Conservation (phyloP, 35 echinoderm and acorn worm species). For the Hemicentrotus pulcherrimus region DNA sequence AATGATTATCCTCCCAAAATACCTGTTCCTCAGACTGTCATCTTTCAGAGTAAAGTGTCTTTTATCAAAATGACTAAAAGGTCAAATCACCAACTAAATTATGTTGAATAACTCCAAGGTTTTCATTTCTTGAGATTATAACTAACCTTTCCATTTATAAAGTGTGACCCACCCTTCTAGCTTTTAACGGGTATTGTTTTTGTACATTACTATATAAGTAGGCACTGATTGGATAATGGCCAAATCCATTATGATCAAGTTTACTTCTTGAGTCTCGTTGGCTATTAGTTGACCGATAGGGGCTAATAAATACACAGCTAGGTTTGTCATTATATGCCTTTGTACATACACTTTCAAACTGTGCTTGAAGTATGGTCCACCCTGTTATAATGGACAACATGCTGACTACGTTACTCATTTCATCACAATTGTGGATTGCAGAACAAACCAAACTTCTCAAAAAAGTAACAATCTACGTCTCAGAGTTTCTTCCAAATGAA, state of each 20-base stretch:
- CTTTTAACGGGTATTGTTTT: background rate
- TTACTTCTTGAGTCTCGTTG: background rate
- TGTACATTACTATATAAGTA: background rate
- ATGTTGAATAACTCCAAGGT: no score
- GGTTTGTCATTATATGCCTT: background rate
- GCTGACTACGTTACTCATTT: background rate
- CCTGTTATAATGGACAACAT: background rate
- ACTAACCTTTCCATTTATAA: no score
- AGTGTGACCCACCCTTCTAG: no score
- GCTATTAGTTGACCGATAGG: background rate
- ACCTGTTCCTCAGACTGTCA: no score
- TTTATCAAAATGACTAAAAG: no score
- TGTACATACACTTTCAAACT: background rate
- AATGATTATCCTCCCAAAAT: background rate
- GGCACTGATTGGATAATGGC: background rate
- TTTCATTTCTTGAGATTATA: no score
- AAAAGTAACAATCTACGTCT: background rate
- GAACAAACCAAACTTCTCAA: background rate
- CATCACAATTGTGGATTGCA: background rate
- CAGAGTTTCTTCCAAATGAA: background rate
- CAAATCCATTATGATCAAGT: background rate
- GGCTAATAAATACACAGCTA: background rate
- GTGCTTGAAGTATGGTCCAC: background rate
- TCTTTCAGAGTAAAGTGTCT: no score
- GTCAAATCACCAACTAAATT: no score